phyloP scores from a whole-genome alignment of 2,797 vertebrate species.

The Argentina silus region DNA sequence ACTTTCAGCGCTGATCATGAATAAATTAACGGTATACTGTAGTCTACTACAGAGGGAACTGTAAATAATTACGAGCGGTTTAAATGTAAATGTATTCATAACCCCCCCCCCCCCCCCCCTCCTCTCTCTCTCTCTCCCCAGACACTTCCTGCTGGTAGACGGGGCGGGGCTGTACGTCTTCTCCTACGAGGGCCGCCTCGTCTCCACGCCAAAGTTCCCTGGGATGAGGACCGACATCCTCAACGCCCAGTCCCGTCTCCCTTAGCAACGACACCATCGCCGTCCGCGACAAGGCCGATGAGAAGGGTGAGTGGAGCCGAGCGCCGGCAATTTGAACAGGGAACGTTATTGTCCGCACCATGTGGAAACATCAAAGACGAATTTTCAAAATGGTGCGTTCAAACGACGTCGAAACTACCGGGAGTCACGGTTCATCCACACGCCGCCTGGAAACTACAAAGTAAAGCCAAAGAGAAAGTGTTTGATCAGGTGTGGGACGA shows the following conservation, averaged over 20 bases:
- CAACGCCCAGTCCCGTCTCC: conserved; percentile 86
- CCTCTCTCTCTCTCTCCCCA: too few relatives aligned
- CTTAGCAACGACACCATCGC: conserved; percentile 93
- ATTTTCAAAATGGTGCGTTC: too few relatives aligned
- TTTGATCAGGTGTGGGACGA: too few relatives aligned
- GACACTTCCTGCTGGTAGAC: conserved; percentile 93
- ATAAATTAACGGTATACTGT: too few relatives aligned
- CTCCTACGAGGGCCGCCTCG: conserved; percentile 92
- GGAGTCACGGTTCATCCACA: too few relatives aligned
- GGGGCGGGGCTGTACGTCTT: conserved; percentile 90
- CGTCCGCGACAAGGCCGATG: conserved; percentile 89
- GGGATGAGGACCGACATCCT: conserved; percentile 92
- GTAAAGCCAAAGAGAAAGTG: too few relatives aligned
- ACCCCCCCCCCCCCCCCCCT: conserved; percentile 14
- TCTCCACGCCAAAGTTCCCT: conserved; percentile 90
- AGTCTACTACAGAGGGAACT: too few relatives aligned
- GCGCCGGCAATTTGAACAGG: neutral
- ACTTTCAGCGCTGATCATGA: too few relatives aligned
- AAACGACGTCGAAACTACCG: too few relatives aligned
- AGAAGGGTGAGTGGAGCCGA: conserved; percentile 81
- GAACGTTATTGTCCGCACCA: neutral
- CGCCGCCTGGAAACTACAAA: too few relatives aligned
- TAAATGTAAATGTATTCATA: too few relatives aligned
- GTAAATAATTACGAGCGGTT: too few relatives aligned
- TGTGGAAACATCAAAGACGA: neutral